Evolutionary conservation across 2,888 invertebrate genomes (phyloP).

Genomic region (Glaucopsyche alexis): DNA sequence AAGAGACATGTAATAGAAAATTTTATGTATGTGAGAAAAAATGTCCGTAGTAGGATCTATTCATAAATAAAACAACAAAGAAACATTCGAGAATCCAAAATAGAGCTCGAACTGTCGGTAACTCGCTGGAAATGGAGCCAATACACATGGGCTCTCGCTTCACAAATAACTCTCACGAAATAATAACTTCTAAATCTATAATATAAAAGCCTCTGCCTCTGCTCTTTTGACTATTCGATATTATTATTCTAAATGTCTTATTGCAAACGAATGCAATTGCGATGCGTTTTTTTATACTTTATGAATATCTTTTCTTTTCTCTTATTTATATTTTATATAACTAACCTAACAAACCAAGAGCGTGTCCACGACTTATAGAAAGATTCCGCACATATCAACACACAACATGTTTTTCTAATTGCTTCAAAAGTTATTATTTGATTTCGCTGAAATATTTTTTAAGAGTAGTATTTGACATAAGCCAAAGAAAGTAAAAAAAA

Average conservation of each 20-base stretch:
- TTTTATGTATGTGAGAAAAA: conserved; percentile 7
- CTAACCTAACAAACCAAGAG: too few relatives aligned
- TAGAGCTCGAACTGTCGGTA: neutral
- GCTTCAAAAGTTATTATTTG: too few relatives aligned
- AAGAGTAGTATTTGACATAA: too few relatives aligned
- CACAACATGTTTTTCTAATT: too few relatives aligned
- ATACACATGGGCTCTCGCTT: conserved; percentile 3
- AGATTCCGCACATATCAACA: too few relatives aligned
- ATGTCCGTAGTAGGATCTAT: neutral
- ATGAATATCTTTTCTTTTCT: too few relatives aligned
- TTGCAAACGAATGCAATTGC: neutral
- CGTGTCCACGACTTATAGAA: too few relatives aligned
- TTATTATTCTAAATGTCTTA: neutral
- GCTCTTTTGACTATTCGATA: neutral
- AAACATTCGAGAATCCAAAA: conserved; percentile 14
- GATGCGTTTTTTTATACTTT: too few relatives aligned
- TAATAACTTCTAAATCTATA: conserved; percentile 1
- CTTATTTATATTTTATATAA: too few relatives aligned
- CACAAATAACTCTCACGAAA: neutral
- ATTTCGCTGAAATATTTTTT: too few relatives aligned
- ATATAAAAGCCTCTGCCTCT: neutral
- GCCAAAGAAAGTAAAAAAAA: too few relatives aligned
- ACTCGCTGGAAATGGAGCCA: neutral
- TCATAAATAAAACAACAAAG: conserved; percentile 28
- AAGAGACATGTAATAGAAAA: conserved; percentile 11